A percentile compares a stretch with the other conserved stretches of the same genome.
These are phyloP conservation scores for Drosophila monieri DNA, from an alignment of 2,888 invertebrate species.

Conservation along the genomic window DNA sequence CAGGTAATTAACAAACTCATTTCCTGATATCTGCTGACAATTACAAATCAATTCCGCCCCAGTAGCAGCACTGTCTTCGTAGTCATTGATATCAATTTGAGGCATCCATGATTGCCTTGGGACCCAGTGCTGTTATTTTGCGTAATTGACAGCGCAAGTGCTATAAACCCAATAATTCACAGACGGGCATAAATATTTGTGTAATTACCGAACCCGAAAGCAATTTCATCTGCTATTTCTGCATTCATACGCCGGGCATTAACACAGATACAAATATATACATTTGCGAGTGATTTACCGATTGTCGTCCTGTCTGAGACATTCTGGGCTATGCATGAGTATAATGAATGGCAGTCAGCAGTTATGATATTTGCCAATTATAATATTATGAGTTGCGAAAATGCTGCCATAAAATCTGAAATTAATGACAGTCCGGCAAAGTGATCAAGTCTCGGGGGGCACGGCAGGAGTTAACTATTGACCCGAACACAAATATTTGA, in stretches of 20 bases:
- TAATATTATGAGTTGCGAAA: constrained; percentile 18
- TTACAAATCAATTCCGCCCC: constrained; percentile 34
- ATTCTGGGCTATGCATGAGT: constrained; percentile 12
- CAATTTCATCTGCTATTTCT: constrained; percentile 13
- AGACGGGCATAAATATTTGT: constrained; percentile 35
- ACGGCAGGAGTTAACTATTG: neutral
- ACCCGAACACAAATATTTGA: neutral
- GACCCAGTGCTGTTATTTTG: constrained; percentile 26
- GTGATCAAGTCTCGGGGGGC: neutral
- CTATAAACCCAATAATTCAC: constrained; percentile 31
- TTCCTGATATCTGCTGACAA: constrained; percentile 33
- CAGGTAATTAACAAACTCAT: constrained; percentile 85
- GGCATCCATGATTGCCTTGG: constrained; percentile 7
- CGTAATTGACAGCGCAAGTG: constrained; percentile 40
- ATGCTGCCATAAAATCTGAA: neutral
- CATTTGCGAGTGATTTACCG: constrained; percentile 27
- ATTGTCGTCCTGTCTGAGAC: constrained; percentile 23
- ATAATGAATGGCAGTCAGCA: constrained; percentile 21
- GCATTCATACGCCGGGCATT: neutral
- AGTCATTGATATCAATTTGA: constrained; percentile 14
- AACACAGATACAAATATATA: constrained; percentile 5
- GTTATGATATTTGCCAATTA: constrained; percentile 25
- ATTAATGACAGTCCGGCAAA: constrained; percentile 3
- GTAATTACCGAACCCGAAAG: constrained; percentile 17
- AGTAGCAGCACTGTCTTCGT: neutral